These are phyloP conservation scores for Tapera naevia DNA, from an alignment of 2,797 vertebrate genomes.

Conservation along the genomic window DNA sequence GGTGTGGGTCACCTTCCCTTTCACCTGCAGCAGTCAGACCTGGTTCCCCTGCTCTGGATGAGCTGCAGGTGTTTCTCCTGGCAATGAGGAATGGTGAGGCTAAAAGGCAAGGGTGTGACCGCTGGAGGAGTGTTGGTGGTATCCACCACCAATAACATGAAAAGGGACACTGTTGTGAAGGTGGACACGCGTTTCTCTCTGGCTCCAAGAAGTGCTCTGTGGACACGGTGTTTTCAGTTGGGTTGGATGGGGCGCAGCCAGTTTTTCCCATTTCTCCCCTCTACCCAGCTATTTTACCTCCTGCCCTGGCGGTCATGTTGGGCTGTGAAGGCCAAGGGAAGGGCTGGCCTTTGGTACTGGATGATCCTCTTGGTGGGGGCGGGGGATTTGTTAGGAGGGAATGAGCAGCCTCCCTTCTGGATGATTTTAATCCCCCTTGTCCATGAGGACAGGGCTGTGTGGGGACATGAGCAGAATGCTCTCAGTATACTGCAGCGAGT, in stretches of 20 bases:
- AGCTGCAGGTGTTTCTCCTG: not conserved
- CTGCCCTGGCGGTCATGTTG: not conserved
- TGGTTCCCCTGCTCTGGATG: not conserved
- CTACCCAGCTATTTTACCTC: not conserved
- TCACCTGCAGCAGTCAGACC: not conserved
- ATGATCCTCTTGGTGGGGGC: not conserved
- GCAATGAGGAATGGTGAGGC: not conserved
- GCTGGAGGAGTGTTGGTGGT: not conserved
- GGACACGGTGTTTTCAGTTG: accelerated
- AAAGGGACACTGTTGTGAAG: not conserved
- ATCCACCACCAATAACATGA: not conserved
- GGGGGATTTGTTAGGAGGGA: not conserved
- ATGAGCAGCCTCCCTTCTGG: not conserved
- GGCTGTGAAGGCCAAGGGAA: not conserved
- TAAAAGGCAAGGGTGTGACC: not conserved
- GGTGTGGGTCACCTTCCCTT: not conserved
- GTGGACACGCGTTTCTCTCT: not conserved
- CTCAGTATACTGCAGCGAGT: not conserved
- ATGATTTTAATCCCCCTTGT: not conserved
- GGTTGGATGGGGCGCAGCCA: not conserved
- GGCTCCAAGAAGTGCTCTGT: not conserved
- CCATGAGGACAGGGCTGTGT: not conserved
- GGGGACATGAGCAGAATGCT: not conserved
- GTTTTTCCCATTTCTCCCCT: not conserved
- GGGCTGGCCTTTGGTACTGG: not conserved